Conservation (phyloP, 2,113 vertebrate genomes). For the Amia ocellicauda region DNA sequence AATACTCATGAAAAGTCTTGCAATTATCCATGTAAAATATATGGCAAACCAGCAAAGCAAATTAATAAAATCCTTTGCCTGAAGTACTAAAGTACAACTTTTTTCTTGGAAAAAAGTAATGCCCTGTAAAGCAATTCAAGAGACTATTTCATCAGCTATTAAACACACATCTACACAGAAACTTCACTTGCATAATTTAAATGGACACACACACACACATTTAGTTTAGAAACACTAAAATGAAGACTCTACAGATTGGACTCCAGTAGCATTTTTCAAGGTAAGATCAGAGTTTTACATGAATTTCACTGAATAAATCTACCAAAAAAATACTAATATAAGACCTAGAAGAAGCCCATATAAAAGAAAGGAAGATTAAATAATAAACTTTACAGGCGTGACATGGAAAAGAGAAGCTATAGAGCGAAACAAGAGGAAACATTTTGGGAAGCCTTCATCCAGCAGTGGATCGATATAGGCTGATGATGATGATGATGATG, state of each 20-base stretch:
- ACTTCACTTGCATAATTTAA: background rate
- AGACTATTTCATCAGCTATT: background rate
- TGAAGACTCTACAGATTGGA: constrained; percentile 62
- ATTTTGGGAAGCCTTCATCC: too few relatives aligned
- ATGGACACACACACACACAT: constrained; percentile 12
- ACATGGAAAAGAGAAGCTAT: too few relatives aligned
- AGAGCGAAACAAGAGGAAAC: too few relatives aligned
- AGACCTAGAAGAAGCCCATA: too few relatives aligned
- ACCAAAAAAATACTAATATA: constrained; percentile 9
- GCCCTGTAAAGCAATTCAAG: background rate
- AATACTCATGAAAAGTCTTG: too few relatives aligned
- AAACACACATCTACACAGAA: background rate
- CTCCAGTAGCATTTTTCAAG: constrained; percentile 56
- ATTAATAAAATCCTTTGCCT: constrained; percentile 2
- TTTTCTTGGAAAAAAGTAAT: background rate
- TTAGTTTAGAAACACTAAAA: constrained; percentile 32
- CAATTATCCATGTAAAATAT: background rate
- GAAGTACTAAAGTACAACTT: background rate
- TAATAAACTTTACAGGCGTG: too few relatives aligned
- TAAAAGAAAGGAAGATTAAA: too few relatives aligned
- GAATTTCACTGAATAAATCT: constrained; percentile 19
- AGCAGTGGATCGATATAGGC: too few relatives aligned
- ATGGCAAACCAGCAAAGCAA: background rate
- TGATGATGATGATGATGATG: too few relatives aligned
- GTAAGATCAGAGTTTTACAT: constrained; percentile 43